Percentiles rank a stretch among this genome's conserved stretches.
Evolutionary conservation across 2,113 vertebrate genomes (phyloP).

Genomic region (Columba janthina): DNA sequence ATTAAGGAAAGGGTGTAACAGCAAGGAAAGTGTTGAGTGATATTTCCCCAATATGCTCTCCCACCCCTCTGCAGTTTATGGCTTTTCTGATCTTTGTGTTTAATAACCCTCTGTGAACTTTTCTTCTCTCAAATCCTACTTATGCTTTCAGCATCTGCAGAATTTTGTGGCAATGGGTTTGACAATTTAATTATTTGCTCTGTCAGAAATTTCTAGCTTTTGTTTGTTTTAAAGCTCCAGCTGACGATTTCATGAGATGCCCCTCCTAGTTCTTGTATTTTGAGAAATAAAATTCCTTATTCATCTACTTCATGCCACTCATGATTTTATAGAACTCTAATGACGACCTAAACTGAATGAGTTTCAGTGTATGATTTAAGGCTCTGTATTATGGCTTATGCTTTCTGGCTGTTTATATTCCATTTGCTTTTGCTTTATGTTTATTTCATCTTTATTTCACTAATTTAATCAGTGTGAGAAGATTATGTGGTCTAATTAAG

Average conservation of each 20-base stretch:
- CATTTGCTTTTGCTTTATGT: slow-evolving; percentile 27
- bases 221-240: background rate
- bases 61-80: background rate
- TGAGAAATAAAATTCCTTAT: background rate
- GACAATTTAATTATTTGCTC: background rate
- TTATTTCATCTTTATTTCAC: slow-evolving; percentile 53
- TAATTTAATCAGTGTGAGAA: slow-evolving; percentile 49
- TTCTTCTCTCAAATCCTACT: background rate
- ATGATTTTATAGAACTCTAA: background rate
- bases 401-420: slow-evolving; percentile 12
- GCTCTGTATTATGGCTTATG: background rate
- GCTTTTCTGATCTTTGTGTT: background rate
- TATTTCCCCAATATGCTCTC: slow-evolving; percentile 22
- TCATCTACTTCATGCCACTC: background rate
- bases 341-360: background rate
- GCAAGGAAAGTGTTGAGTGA: slow-evolving; percentile 4
- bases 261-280: background rate
- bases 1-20: slow-evolving; percentile 52
- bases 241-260: background rate
- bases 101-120: background rate
- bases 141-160: background rate
- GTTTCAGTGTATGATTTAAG: background rate
- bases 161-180: background rate
- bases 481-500: slow-evolving; percentile 58
- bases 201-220: background rate